Conservation (phyloP, 2,797 vertebrate species). For the Sebastes matsubarae region DNA sequence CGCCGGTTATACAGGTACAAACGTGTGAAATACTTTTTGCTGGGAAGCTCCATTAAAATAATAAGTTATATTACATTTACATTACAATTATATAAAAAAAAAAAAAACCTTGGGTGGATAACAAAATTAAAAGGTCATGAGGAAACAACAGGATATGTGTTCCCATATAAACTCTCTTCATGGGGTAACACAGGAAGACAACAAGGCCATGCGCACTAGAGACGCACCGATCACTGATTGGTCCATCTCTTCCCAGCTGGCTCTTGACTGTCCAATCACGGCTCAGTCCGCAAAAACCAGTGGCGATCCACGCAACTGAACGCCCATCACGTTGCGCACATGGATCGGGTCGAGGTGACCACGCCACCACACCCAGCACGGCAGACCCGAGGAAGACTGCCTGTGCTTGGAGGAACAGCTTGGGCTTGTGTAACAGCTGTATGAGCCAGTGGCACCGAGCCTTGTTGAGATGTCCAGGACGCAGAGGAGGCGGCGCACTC, state of each 20-base stretch:
- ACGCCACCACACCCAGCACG: slow-evolving; percentile 79
- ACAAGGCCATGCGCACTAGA: slow-evolving; percentile 31
- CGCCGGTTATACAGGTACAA: too few species aligned
- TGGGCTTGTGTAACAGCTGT: slow-evolving; percentile 76
- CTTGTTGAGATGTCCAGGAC: slow-evolving; percentile 53
- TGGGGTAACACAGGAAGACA: slow-evolving; percentile 2
- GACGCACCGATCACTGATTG: slow-evolving; percentile 71
- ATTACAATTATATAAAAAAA: too few species aligned
- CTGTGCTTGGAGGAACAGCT: slow-evolving; percentile 43
- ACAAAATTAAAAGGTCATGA: too few species aligned
- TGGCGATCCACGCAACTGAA: slow-evolving; percentile 28
- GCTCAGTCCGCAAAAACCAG: slow-evolving; percentile 63
- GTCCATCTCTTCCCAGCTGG: slow-evolving; percentile 13
- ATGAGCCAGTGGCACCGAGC: slow-evolving; percentile 54
- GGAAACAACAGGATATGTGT: too few species aligned
- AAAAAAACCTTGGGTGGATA: too few species aligned
- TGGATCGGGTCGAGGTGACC: slow-evolving; percentile 68
- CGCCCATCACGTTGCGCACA: slow-evolving; percentile 78
- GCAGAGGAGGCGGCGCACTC: slow-evolving; percentile 70
- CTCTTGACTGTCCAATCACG: slow-evolving; percentile 50
- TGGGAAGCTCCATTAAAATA: too few species aligned
- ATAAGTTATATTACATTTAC: too few species aligned
- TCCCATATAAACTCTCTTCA: too few species aligned
- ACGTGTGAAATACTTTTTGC: too few species aligned
- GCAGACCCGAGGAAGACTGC: slow-evolving; percentile 25